Conservation (phyloP, 2,888 invertebrate genomes). For the Heliconius ismenius region DNA sequence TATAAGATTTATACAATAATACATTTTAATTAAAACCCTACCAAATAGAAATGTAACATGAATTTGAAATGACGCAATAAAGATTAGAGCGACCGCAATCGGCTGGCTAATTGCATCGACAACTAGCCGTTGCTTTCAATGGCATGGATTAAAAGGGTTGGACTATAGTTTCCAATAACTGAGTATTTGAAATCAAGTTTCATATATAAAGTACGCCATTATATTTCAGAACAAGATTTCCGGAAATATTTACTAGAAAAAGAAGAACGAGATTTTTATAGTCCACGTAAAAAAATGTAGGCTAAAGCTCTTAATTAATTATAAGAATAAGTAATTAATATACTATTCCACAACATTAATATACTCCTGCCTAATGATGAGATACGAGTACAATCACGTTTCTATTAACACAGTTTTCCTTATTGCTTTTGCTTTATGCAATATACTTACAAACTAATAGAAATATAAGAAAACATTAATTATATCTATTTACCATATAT, state of each 20-base stretch:
- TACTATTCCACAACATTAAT: not conserved
- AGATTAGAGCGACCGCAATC: slow-evolving; percentile 27
- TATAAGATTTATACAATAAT: not conserved
- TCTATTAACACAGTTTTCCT: slow-evolving; percentile 11
- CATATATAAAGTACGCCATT: not conserved
- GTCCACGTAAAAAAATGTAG: not conserved
- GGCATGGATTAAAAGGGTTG: slow-evolving; percentile 30
- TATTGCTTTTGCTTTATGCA: not conserved
- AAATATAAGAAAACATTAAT: too few relatives aligned
- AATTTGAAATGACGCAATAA: slow-evolving; percentile 29
- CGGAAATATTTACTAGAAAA: too few relatives aligned
- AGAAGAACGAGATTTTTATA: not conserved
- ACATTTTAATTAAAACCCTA: slow-evolving; percentile 22
- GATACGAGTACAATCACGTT: not conserved
- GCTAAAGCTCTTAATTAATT: not conserved
- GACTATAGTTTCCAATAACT: slow-evolving; percentile 3
- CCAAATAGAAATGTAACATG: slow-evolving; percentile 28
- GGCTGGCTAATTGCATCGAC: slow-evolving; percentile 30
- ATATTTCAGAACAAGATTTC: not conserved
- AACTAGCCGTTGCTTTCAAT: slow-evolving; percentile 32
- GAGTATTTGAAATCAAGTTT: not conserved
- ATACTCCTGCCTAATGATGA: not conserved
- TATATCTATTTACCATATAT: too few relatives aligned
- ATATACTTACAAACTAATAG: not conserved
- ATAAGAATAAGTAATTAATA: not conserved